Percentiles rank a stretch among this genome's conserved stretches.
Evolutionary conservation across 2,888 invertebrate species (phyloP).

Genomic region (Apomyelois bistriatella): DNA sequence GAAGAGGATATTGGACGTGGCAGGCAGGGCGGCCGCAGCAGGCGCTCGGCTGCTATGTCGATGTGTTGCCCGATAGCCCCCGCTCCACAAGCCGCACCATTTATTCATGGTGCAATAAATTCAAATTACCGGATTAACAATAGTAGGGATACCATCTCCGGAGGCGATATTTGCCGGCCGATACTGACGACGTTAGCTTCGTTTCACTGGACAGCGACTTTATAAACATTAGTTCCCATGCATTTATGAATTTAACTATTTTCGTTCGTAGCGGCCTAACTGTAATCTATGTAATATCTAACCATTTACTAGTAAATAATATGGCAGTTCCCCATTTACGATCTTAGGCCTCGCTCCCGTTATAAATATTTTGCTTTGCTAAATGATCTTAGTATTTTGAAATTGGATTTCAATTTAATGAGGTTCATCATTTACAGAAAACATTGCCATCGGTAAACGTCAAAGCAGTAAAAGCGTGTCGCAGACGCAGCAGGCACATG

Average conservation of each 20-base stretch:
- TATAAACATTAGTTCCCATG: constrained; percentile 29
- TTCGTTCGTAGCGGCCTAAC: background rate
- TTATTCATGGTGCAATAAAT: constrained; percentile 79
- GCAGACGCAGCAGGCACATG: constrained; percentile 55
- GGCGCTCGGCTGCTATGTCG: constrained; percentile 50
- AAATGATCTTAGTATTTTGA: constrained; percentile 33
- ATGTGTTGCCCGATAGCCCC: constrained; percentile 66
- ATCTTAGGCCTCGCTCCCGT: constrained; percentile 15
- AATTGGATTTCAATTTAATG: constrained; percentile 58
- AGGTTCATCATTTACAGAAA: constrained; percentile 50
- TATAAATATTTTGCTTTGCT: constrained; percentile 27
- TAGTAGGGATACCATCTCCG: constrained; percentile 72
- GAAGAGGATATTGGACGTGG: constrained; percentile 30
- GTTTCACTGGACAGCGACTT: constrained; percentile 35
- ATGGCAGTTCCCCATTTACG: background rate
- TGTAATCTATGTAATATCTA: background rate
- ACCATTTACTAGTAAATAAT: constrained; percentile 1
- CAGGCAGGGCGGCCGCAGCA: constrained; percentile 24
- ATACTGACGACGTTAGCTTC: constrained; percentile 45
- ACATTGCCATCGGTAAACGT: constrained; percentile 68
- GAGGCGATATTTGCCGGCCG: constrained; percentile 50
- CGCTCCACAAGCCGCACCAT: constrained; percentile 59
- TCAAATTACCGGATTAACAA: constrained; percentile 81
- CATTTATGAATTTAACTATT: constrained; percentile 12
- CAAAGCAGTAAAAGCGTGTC: constrained; percentile 46